Conservation (phyloP, 2,113 vertebrate species). For the Oriolus oriolus region DNA sequence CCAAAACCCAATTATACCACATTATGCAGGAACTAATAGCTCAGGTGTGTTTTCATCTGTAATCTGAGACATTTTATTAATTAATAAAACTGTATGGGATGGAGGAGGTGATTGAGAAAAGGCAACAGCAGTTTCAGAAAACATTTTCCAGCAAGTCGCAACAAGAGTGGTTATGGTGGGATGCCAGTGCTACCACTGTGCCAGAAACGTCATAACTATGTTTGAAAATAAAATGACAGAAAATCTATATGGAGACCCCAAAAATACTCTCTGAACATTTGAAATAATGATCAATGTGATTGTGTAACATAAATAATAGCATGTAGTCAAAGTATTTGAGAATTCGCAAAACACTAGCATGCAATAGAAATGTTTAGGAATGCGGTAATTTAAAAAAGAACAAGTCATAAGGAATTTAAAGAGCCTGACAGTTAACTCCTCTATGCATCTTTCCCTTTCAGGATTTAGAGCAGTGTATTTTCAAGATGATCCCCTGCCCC, state of each 20-base stretch:
- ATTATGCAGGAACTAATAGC: background rate
- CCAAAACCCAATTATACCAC: background rate
- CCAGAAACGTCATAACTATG: background rate
- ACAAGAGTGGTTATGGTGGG: background rate
- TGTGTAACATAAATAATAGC: accelerated
- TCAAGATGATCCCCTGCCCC: background rate
- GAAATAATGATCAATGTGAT: background rate
- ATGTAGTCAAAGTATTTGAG: background rate
- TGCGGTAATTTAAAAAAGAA: background rate
- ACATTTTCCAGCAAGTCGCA: background rate
- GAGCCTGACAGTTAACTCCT: background rate
- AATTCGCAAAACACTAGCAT: background rate
- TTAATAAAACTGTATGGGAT: background rate
- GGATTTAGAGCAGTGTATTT: background rate
- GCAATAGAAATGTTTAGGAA: background rate
- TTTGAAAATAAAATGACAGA: background rate
- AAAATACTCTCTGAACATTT: background rate
- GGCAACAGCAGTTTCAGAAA: background rate
- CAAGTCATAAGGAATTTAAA: background rate
- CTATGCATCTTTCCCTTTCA: background rate
- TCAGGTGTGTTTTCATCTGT: background rate
- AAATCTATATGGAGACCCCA: background rate
- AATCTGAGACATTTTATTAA: background rate
- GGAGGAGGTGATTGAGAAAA: background rate
- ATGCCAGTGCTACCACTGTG: background rate